A percentile compares a stretch with the other conserved stretches of the same genome.
phyloP scores from a whole-genome alignment of 2,888 invertebrate species.

The Resseliella maxima region DNA sequence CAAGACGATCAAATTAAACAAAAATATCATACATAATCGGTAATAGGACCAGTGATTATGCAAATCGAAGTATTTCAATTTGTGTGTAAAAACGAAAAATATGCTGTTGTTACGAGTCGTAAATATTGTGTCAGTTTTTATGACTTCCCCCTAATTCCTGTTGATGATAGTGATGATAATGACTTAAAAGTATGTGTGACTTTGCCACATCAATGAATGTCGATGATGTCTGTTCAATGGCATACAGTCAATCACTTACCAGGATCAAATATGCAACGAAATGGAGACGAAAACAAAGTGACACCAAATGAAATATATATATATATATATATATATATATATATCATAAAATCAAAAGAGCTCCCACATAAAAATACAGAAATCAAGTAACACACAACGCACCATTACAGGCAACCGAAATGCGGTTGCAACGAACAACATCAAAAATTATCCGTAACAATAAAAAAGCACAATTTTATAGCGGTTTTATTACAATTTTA shows the following conservation, averaged over 20 bases:
- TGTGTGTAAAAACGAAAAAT: background rate
- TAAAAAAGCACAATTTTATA: constrained; percentile 48
- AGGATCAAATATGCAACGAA: constrained; percentile 8
- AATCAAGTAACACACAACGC: background rate
- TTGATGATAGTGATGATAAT: constrained; percentile 53
- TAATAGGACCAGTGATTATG: background rate
- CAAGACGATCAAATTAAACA: background rate
- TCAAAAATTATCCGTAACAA: constrained; percentile 42
- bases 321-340: background rate
- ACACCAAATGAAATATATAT: background rate
- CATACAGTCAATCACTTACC: constrained; percentile 45
- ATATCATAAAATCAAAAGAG: constrained; percentile 18
- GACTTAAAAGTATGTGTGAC: constrained; percentile 53
- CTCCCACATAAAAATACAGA: constrained; percentile 20
- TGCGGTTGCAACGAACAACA: constrained; percentile 41
- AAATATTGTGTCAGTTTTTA: background rate
- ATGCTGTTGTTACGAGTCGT: constrained; percentile 2
- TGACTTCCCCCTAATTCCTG: constrained; percentile 20
- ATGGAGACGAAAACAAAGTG: constrained; percentile 32
- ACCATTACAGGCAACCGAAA: background rate
- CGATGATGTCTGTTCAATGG: background rate
- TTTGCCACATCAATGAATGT: constrained; percentile 40
- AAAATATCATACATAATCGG: constrained; percentile 1
- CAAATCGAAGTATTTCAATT: constrained; percentile 18
- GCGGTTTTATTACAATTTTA: constrained; percentile 55